Conservation (phyloP, 2,888 invertebrate genomes). For the Desoria tigrina region DNA sequence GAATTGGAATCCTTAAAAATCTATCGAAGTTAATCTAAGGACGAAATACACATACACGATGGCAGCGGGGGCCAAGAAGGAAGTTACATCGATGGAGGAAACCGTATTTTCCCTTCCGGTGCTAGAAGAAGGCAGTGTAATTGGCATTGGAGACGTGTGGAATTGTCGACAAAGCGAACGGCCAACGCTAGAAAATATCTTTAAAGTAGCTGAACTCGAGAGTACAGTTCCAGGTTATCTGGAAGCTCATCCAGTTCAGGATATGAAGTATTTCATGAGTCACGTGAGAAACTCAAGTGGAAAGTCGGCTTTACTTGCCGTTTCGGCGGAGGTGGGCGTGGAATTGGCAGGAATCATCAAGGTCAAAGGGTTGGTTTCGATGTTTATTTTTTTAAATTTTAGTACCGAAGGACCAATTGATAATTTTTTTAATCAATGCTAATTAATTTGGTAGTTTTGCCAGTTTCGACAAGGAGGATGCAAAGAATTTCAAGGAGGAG, state of each 20-base stretch:
- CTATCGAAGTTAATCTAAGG: too few relatives aligned
- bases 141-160: slow-evolving; percentile 18
- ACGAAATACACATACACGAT: too few relatives aligned
- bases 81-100: too few relatives aligned
- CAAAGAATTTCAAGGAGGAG: not conserved
- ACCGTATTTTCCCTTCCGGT: not conserved
- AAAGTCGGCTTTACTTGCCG: not conserved
- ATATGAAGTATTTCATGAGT: not conserved
- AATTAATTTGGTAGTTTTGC: too few relatives aligned
- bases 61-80: too few relatives aligned
- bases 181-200: too few relatives aligned
- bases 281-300: not conserved
- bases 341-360: not conserved
- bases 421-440: too few relatives aligned
- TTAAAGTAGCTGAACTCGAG: too few relatives aligned
- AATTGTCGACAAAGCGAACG: too few relatives aligned
- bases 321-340: slow-evolving; percentile 3
- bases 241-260: slow-evolving; percentile 3
- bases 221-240: slow-evolving; percentile 8
- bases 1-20: too few relatives aligned
- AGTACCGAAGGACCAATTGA: too few relatives aligned
- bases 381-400: too few relatives aligned
- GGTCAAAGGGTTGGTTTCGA: not conserved
- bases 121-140: slow-evolving; percentile 8
- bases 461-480: slow-evolving; percentile 9